phyloP scores from a whole-genome alignment of 2,113 vertebrate species.

The Salvelinus fontinalis region DNA sequence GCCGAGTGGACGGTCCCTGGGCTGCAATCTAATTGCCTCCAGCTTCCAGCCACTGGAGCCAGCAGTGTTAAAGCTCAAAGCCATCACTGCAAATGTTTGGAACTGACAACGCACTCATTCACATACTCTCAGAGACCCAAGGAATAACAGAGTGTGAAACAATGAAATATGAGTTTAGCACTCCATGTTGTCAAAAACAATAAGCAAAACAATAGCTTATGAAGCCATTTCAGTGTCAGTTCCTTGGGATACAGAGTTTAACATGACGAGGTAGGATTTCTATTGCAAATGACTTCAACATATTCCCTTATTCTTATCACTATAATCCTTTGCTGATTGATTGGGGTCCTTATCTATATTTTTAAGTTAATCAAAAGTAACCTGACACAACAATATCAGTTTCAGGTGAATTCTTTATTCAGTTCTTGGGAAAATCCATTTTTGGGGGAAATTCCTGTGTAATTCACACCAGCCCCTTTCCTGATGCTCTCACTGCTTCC shows the following conservation, averaged over 20 bases:
- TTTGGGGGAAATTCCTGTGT: constrained; percentile 12
- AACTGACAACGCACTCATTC: neutral
- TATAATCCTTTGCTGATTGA: neutral
- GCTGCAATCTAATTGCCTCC: neutral
- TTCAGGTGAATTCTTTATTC: constrained; percentile 25
- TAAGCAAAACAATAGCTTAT: neutral
- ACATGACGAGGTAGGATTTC: neutral
- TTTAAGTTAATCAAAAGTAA: constrained; percentile 14
- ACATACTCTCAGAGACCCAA: neutral
- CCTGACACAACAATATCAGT: constrained; percentile 8
- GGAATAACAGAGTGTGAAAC: neutral
- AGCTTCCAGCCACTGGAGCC: neutral
- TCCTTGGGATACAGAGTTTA: neutral
- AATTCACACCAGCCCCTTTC: constrained; percentile 32
- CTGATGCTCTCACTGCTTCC: neutral
- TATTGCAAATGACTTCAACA: constrained; percentile 21
- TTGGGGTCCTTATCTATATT: constrained; percentile 1
- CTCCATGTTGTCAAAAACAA: neutral
- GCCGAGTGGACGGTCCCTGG: neutral
- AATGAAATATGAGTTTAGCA: neutral
- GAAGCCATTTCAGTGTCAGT: neutral
- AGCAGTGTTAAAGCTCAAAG: constrained; percentile 7
- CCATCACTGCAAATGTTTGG: neutral
- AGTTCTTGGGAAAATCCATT: constrained; percentile 16
- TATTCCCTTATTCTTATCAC: constrained; percentile 1